Evolutionary conservation across 1,140 invertebrate genomes (phyloP).

Genomic region (Adoxophyes honmai): DNA sequence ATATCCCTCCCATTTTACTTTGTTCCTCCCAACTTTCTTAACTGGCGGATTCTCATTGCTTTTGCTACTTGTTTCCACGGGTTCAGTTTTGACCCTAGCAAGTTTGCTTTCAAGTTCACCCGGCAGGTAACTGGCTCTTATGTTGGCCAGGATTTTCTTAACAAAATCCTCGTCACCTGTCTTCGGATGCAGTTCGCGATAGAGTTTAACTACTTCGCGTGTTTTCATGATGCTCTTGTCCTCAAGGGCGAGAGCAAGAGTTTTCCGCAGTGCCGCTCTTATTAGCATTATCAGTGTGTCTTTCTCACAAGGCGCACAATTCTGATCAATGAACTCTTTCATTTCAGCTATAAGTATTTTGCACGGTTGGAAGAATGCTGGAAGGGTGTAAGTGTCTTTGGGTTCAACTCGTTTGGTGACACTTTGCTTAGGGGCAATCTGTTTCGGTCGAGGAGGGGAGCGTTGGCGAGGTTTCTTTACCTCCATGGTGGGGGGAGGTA

Average conservation of each 20-base stretch:
- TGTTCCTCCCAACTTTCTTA: not conserved
- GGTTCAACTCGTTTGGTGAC: too few species aligned
- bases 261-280: slow-evolving; percentile 2
- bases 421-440: too few species aligned
- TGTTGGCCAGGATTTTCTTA: not conserved
- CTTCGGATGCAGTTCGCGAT: slow-evolving; percentile 1
- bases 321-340: not conserved
- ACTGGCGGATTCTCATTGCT: not conserved
- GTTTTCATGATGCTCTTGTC: not conserved
- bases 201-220: not conserved
- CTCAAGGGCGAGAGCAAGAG: not conserved
- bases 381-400: not conserved
- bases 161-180: slow-evolving; percentile 6
- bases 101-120: not conserved
- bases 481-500: not conserved
- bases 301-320: not conserved
- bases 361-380: slow-evolving; percentile 8
- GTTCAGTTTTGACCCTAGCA: not conserved
- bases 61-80: not conserved
- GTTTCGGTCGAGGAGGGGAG: not conserved
- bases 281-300: slow-evolving; percentile 1
- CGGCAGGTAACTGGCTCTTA: slow-evolving; percentile 8
- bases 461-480: not conserved
- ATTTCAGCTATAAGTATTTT: slow-evolving; percentile 7
- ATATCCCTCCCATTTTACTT: not conserved